Base-by-base conservation (phyloP, 2,113 vertebrate genomes). In the Amblyopsis rosae region DNA sequence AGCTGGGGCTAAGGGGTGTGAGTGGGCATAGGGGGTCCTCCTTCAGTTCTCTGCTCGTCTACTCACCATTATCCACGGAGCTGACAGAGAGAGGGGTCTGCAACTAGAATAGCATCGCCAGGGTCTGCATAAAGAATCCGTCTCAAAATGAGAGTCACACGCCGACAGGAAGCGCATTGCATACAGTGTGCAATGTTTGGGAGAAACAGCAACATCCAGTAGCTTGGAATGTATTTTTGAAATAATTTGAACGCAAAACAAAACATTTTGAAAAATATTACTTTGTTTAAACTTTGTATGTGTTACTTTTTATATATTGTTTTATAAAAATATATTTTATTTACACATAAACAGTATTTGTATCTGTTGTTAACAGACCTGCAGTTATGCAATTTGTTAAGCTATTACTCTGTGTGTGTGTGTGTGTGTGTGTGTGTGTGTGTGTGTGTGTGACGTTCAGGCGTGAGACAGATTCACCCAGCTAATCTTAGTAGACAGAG, bases 31-130 rank as follows among this genome's bases (percentile, higher is more conserved):
- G 80, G 76, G 84, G 84, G 82, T 86, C 86, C 79, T 87, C 81
- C 81, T 81, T 79, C 83, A 79, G 82, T 74, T 83, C 78, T 70
- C 71, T 85, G 80, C 77, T 83, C 75, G 76, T 85, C 76, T 70
- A 80, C 82, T 85, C 88, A 86, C 87, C 85, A 89, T 91, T 89
- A 90, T 87, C 86, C 82, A 80, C 79, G 79, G 67, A 82, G 87
- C 82, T 87, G 88, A 89, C 88, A 87, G 87, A 69, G 47, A 84
- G 79, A 70, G 58, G 71, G 85, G 69, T 85, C 82, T 84, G 84
- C 76, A 84, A 81, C 83, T 68, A 87, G 83, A 91, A 88, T 89
- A 90, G 86, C 84, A 85, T 89, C 79, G 84, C 73, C 75, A 82
- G 86, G 85, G 89, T 87, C 88, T 86, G 85, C 86, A 86, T 86